phyloP scores from a whole-genome alignment of 2,888 invertebrate genomes.

The Leptinotarsa rubiginosa region DNA sequence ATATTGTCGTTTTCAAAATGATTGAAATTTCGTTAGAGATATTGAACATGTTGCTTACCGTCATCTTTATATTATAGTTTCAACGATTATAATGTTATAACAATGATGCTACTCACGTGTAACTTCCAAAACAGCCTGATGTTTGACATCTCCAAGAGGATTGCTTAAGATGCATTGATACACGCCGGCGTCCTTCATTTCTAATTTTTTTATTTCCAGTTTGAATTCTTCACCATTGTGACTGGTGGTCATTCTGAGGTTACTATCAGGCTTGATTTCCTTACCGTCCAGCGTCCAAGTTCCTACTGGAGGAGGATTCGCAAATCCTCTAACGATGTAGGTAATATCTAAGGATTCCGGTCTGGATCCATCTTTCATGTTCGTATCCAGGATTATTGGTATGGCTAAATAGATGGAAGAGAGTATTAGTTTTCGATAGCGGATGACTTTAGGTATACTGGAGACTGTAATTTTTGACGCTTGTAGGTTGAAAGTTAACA shows the following conservation, averaged over 20 bases:
- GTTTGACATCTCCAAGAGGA: slow-evolving; percentile 82
- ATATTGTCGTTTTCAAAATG: too few relatives aligned
- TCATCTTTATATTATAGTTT: background rate
- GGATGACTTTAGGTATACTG: background rate
- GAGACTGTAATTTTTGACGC: too few relatives aligned
- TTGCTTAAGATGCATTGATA: slow-evolving; percentile 88
- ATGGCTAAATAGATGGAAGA: slow-evolving; percentile 67
- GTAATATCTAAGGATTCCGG: slow-evolving; percentile 85
- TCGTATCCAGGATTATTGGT: slow-evolving; percentile 79
- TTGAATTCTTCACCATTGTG: slow-evolving; percentile 79
- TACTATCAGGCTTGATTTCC: slow-evolving; percentile 74
- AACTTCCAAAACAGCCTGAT: slow-evolving; percentile 80
- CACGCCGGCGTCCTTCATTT: slow-evolving; percentile 80
- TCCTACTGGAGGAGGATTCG: slow-evolving; percentile 81
- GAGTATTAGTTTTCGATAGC: background rate
- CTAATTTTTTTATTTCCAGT: slow-evolving; percentile 78
- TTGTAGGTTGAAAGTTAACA: too few relatives aligned
- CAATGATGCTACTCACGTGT: slow-evolving; percentile 70
- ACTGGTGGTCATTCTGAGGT: slow-evolving; percentile 71
- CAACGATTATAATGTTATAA: background rate
- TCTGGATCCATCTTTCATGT: slow-evolving; percentile 79
- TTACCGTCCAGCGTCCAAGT: slow-evolving; percentile 84
- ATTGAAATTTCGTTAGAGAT: too few relatives aligned
- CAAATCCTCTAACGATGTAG: slow-evolving; percentile 82
- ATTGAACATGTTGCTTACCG: background rate